phyloP scores from a whole-genome alignment of 2,888 invertebrate species.

The Tiliacea aurago region DNA sequence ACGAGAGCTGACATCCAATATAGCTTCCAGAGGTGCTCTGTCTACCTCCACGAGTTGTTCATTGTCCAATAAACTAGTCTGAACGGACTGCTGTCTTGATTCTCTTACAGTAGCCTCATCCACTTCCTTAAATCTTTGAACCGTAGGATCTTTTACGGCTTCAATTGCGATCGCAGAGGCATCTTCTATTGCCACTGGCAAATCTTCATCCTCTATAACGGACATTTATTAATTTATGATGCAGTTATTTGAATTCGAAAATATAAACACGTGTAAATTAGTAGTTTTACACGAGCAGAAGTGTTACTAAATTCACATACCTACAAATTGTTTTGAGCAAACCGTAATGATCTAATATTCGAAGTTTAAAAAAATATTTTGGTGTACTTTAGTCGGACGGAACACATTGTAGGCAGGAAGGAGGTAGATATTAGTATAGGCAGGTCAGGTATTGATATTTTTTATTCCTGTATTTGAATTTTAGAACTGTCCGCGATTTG shows the following conservation, averaged over 20 bases:
- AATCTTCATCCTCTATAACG: constrained; percentile 28
- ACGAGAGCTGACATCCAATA: constrained; percentile 83
- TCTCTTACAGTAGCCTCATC: constrained; percentile 68
- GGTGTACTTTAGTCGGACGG: not conserved
- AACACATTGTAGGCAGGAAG: not conserved
- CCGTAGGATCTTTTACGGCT: not conserved
- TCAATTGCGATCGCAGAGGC: constrained; percentile 1
- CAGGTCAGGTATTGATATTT: not conserved
- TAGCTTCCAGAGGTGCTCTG: constrained; percentile 83
- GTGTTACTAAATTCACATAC: constrained; percentile 6
- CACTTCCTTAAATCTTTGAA: constrained; percentile 63
- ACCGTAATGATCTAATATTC: constrained; percentile 47
- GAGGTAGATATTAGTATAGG: not conserved
- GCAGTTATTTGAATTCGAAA: constrained; percentile 2
- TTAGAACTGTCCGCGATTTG: not conserved
- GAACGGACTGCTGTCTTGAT: constrained; percentile 65
- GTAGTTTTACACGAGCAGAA: constrained; percentile 2
- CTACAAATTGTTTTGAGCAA: constrained; percentile 41
- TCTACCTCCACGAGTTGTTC: constrained; percentile 78
- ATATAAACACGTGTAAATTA: not conserved
- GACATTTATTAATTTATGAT: constrained; percentile 21
- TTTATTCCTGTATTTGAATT: not conserved
- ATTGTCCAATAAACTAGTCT: not conserved
- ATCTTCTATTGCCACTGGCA: not conserved
- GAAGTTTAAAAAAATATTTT: constrained; percentile 31